phyloP scores from a whole-genome alignment of 2,113 vertebrate species.

The Proterorhinus semilunaris region DNA sequence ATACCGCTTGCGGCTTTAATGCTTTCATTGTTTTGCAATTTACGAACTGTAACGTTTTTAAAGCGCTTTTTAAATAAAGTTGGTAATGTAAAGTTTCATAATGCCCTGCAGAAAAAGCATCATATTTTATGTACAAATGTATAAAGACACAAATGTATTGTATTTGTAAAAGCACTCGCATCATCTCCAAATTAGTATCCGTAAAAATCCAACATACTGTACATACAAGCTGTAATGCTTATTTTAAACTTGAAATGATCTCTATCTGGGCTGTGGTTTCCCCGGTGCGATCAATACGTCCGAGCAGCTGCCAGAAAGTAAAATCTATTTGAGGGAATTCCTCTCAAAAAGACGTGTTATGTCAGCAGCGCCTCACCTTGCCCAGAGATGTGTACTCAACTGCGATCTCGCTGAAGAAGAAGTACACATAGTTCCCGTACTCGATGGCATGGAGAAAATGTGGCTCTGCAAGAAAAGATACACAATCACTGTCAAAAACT shows the following conservation, averaged over 20 bases:
- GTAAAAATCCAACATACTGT: too few relatives aligned
- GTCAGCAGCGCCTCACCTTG: conserved; percentile 78
- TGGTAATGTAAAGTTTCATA: too few relatives aligned
- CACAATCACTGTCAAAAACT: conserved; percentile 18
- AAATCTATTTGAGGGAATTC: background rate
- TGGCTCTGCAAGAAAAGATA: conserved; percentile 78
- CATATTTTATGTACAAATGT: too few relatives aligned
- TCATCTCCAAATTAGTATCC: too few relatives aligned
- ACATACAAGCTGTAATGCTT: background rate
- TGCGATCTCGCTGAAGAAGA: conserved; percentile 95
- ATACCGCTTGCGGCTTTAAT: too few relatives aligned
- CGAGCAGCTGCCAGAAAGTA: background rate
- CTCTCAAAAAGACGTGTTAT: background rate
- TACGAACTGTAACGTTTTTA: too few relatives aligned
- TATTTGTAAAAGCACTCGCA: too few relatives aligned
- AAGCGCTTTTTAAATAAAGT: too few relatives aligned
- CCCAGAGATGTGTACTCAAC: conserved; percentile 90
- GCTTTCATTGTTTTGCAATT: too few relatives aligned
- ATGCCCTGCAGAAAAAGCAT: too few relatives aligned
- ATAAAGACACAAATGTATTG: too few relatives aligned
- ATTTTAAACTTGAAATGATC: background rate
- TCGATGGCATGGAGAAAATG: conserved; percentile 91
- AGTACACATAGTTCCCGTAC: conserved; percentile 89
- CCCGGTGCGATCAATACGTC: background rate
- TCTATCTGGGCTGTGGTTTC: background rate